phyloP scores from a whole-genome alignment of 2,113 vertebrate genomes.

The Spea multiplicata region DNA sequence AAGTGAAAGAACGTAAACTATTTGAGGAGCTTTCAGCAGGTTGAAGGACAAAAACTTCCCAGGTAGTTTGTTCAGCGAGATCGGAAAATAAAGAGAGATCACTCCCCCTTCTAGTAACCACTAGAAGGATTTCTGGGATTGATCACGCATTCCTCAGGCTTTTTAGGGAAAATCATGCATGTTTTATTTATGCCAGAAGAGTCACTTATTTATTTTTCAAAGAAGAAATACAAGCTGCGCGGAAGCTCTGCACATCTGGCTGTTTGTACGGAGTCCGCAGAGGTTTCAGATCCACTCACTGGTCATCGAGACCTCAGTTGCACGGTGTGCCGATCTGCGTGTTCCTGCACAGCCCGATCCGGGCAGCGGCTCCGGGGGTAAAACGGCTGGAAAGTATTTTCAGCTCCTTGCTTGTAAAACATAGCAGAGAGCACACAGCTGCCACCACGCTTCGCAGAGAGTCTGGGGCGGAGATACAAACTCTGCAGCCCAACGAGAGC shows the following conservation, averaged over 20 bases:
- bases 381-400: conserved; percentile 6
- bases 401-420: not conserved
- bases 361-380: not conserved
- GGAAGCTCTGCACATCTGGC: too few species aligned
- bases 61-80: too few species aligned
- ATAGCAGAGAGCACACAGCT: not conserved
- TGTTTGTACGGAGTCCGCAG: not conserved
- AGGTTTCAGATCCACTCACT: not conserved
- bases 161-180: conserved; percentile 3
- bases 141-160: conserved; percentile 11
- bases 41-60: not conserved
- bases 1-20: not conserved
- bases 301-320: not conserved
- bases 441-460: not conserved
- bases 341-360: not conserved
- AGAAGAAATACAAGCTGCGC: too few species aligned
- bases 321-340: not conserved
- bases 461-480: not conserved
- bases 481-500: too few species aligned
- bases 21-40: not conserved
- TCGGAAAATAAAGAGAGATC: too few species aligned
- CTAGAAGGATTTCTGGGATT: not conserved
- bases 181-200: conserved; percentile 1
- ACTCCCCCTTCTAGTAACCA: not conserved
- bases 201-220: not conserved